Conservation (phyloP, 37 sponge, comb jelly and placozoan species). For the Diacarnus erythraeanus region DNA sequence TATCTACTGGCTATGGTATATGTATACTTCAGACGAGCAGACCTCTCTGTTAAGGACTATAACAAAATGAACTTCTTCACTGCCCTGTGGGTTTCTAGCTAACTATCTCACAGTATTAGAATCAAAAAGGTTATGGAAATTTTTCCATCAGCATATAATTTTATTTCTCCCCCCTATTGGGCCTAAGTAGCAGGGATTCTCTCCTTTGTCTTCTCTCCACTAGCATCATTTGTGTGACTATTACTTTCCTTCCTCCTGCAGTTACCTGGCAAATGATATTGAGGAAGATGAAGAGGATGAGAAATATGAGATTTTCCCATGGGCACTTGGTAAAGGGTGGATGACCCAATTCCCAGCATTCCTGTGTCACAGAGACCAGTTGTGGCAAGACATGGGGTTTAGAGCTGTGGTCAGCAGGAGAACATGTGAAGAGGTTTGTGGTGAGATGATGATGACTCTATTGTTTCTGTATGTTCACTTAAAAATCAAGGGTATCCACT, state of each 20-base stretch:
- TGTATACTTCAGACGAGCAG: slow-evolving; percentile 82
- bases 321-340: slow-evolving; percentile 81
- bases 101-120: not conserved
- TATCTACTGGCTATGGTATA: slow-evolving; percentile 88
- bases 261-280: slow-evolving; percentile 87
- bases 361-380: slow-evolving; percentile 53
- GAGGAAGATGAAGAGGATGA: slow-evolving; percentile 91
- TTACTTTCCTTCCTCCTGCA: not conserved
- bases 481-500: not conserved
- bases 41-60: slow-evolving; percentile 57
- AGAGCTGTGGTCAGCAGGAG: slow-evolving; percentile 79
- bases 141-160: not conserved
- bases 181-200: not conserved
- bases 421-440: slow-evolving; percentile 83
- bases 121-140: not conserved
- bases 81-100: slow-evolving; percentile 63
- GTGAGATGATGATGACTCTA: too few species aligned
- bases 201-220: not conserved
- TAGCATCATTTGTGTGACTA: not conserved
- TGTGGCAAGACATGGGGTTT: slow-evolving; percentile 81
- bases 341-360: slow-evolving; percentile 54
- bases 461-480: not conserved
- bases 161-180: not conserved
- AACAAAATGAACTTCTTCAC: slow-evolving; percentile 69
- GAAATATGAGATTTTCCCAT: slow-evolving; percentile 86